Evolutionary conservation across 2,888 invertebrate species (phyloP).

Genomic region (Rutpela maculata): DNA sequence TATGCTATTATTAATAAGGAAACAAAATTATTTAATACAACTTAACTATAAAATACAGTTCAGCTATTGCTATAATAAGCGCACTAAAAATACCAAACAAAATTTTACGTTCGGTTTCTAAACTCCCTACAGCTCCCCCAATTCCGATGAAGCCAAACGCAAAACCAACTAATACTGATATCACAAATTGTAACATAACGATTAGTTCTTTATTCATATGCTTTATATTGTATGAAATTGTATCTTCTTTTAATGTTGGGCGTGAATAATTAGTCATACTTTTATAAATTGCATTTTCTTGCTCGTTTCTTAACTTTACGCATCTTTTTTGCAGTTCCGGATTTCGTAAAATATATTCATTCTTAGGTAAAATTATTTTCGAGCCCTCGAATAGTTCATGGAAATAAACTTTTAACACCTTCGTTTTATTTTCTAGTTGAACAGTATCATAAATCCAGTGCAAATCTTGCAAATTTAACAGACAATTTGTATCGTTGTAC

Average conservation of each 20-base stretch:
- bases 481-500: background rate
- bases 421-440: background rate
- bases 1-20: no score
- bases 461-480: slow-evolving; percentile 7
- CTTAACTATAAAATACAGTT: background rate
- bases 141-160: background rate
- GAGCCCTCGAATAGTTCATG: background rate
- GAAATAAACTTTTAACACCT: background rate
- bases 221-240: slow-evolving; percentile 12
- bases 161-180: background rate
- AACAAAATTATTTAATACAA: background rate
- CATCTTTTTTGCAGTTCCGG: background rate
- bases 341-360: background rate
- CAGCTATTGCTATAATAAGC: background rate
- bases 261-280: background rate
- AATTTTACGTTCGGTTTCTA: background rate
- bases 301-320: background rate
- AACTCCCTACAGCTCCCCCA: background rate
- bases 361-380: background rate
- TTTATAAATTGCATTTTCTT: background rate
- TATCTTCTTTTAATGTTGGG: slow-evolving; percentile 19
- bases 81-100: background rate
- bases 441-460: background rate
- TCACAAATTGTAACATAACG: background rate
- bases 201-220: background rate